Percentiles rank a stretch among this genome's conserved stretches.
Evolutionary conservation across 2,888 invertebrate species (phyloP).

Genomic region (Nephrotoma guestfalica): DNA sequence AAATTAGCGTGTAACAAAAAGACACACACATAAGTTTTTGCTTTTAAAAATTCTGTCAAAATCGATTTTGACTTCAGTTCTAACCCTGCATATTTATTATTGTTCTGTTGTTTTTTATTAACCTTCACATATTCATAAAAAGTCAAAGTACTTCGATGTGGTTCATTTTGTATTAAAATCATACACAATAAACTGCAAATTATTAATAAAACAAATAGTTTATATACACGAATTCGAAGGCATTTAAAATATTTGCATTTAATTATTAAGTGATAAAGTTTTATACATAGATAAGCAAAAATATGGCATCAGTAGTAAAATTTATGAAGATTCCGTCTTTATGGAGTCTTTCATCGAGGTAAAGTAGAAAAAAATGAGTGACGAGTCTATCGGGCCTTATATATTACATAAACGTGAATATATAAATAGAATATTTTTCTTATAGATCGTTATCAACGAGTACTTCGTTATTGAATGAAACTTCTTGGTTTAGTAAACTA

Average conservation of each 20-base stretch:
- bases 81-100: background rate
- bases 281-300: background rate
- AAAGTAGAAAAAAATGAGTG: background rate
- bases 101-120: background rate
- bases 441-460: background rate
- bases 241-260: slow-evolving; percentile 1
- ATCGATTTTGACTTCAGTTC: too few species aligned
- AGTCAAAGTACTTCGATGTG: slow-evolving; percentile 1
- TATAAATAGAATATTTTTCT: background rate
- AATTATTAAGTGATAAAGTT: background rate
- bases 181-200: background rate
- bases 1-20: too few species aligned
- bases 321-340: background rate
- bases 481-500: slow-evolving; percentile 78
- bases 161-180: background rate
- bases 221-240: background rate
- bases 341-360: slow-evolving; percentile 1
- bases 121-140: background rate
- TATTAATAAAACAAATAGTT: background rate
- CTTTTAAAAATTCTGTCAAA: too few species aligned
- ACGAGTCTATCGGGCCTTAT: background rate
- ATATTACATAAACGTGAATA: background rate
- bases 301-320: background rate
- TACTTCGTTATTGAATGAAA: background rate
- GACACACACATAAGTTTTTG: too few species aligned